Percentiles rank a stretch among this genome's conserved stretches.
phyloP scores from a whole-genome alignment of 2,113 vertebrate species.

The Athene cunicularia region DNA sequence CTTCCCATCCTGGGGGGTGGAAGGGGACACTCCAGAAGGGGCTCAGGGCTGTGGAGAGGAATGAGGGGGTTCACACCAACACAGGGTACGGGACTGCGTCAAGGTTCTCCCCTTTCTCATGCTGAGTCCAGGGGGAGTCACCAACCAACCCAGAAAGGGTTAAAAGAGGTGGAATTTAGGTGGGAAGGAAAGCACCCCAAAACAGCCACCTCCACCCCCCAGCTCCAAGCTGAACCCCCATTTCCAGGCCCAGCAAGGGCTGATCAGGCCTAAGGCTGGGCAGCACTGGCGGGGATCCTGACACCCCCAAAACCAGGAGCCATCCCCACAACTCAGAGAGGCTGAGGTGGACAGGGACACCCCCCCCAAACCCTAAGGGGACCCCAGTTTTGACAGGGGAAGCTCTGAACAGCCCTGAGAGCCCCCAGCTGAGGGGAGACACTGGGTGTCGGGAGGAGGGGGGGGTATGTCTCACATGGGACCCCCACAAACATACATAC shows the following conservation, averaged over 20 bases:
- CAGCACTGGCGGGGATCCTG: accelerated
- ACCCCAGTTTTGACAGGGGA: neutral
- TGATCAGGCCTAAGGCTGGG: accelerated
- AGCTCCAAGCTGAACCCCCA: neutral
- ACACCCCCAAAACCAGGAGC: neutral
- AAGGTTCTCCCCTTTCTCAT: neutral
- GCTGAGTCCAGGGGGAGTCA: no score
- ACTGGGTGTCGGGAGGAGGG: accelerated
- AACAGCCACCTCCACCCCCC: no score
- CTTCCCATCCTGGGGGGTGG: accelerated
- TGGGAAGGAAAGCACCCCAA: no score
- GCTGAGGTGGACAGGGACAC: no score
- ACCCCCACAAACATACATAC: accelerated
- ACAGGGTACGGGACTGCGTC: accelerated
- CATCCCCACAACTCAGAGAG: neutral
- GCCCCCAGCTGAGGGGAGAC: no score
- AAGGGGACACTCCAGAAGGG: neutral
- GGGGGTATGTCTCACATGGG: accelerated
- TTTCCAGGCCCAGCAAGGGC: neutral
- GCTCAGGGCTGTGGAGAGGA: neutral
- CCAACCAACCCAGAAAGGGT: neutral
- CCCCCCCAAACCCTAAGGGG: accelerated
- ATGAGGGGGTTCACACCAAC: neutral
- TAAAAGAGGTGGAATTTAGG: neutral
- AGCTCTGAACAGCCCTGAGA: neutral